Evolutionary conservation across 2,888 invertebrate genomes (phyloP), one percentile per base, ranked within the genome.

Genomic region (Drosophila imparisetae): DNA sequence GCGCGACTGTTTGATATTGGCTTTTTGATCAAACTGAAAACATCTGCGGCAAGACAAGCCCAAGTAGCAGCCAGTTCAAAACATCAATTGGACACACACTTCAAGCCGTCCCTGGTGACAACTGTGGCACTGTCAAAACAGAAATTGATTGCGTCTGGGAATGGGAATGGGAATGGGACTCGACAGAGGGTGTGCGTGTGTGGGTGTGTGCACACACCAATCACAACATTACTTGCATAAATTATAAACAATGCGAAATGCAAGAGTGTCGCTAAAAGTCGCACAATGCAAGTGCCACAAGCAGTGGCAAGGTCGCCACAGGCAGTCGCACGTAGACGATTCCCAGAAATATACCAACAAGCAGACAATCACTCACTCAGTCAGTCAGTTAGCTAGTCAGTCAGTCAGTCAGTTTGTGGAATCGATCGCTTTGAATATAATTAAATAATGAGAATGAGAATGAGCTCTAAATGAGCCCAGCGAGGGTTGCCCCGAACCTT

Each of bases 151-250:
- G 75, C 80, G 72, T 80, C 74, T 78, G 82, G 83, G 80, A 80
- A 49, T 78, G 76, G 83, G 80, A 80, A 49, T 78, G 76, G 79
- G 84, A 65, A 45, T 48, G 40, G 30, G 57, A 34, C 27, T 18
- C 21, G 49, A 55, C 50, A 45, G 38, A 21, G 62, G 49, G 58
- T 55, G 55, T 54, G 53, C 40, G 45, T 73, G 48, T 76, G 83
- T 76, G 58, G 54, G 27, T 52, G 40, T 67, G 29, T 49, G 45
- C 4, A 48, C 29, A 49, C 49, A 73, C 68, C 83, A 85, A 89
- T 86, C 81, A 81, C 81, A 89, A 84, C 82, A 89, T 89, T 90
- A 90, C 88, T 89, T 85, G 87, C 90, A 88, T 80, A 87, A 89
- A 86, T 80, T 68, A 80, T 72, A 30, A 70, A 82, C 76, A 85